Evolutionary conservation across 1,140 invertebrate genomes (phyloP), one percentile per base, ranked within the genome.

Genomic region (Bombus waltoni): DNA sequence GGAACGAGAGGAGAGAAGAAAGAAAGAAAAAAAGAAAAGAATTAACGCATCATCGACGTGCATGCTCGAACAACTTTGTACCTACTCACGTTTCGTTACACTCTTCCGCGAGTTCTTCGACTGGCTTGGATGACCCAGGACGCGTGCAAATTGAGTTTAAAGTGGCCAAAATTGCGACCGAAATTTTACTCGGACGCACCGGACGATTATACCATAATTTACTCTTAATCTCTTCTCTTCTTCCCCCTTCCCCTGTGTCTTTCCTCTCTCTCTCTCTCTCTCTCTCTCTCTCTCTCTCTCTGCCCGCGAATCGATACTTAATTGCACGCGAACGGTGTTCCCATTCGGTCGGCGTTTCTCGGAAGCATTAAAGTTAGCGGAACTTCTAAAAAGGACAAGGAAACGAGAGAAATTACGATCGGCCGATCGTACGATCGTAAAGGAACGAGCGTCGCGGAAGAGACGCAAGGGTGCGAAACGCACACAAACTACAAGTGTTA

Each of bases 101-200:
- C 32, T 68, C 8, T 65, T 66, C 40, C 78, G 32, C 65, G 75
- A 65, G 42, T 44, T 73, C 71, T 44, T 22, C 25, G 42, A 13
- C 18, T 78, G 25, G 2, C 22, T 8, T 2, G 35, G 47, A 22
- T 9, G 9, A 18, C 3, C n/a, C 22, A 28, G 70, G 28, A 83
- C 74, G 62, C 65, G 75, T 70, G 68, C 18, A 79, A 85, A 80
- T 80, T 80, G 53, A 28, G 77, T 72, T 80, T 80, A 79, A 84
- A 80, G 47, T 59, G 66, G 53, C 22, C 77, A 5, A 80, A 85
- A 84, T 84, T 84, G 47, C 66, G 66, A 59, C 0, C 32, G 53
- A 77, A 72, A 80, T 85, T 72, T 80, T 40, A 28, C 42, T 44
- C 57, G 11, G 35, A 78, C n/a, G 42, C 15, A 40, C 25, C 40